These are phyloP conservation scores for Alauda arvensis DNA, from an alignment of 2,797 vertebrate genomes.

Conservation along the genomic window DNA sequence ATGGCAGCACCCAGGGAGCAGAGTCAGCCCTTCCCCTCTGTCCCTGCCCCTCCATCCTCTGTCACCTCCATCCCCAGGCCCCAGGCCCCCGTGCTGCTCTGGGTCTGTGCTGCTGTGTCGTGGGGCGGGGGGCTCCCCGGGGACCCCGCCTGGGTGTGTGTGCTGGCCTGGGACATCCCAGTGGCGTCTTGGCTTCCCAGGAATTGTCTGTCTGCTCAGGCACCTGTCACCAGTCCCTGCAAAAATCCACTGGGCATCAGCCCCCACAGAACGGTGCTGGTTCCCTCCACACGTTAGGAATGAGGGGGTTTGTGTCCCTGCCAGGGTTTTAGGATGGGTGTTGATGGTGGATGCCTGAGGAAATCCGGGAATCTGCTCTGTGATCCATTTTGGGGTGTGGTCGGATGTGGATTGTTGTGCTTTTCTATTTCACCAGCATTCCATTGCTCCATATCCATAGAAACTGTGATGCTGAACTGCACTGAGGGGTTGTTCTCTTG, in stretches of 20 bases:
- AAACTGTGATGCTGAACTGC: not conserved
- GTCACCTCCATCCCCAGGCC: not conserved
- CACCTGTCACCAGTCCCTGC: not conserved
- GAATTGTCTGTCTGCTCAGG: not conserved
- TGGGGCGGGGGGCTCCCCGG: not conserved
- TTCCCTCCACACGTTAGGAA: not conserved
- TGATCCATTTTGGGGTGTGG: not conserved
- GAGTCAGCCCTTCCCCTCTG: not conserved
- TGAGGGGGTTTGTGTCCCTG: not conserved
- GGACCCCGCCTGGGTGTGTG: not conserved
- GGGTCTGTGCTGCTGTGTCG: not conserved
- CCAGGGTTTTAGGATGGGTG: not conserved
- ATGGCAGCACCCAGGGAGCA: accelerated
- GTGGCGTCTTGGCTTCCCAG: not conserved
- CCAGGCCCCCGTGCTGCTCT: not conserved
- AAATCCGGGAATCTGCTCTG: not conserved
- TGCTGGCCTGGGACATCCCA: not conserved
- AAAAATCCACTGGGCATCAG: not conserved
- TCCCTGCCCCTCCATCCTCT: not conserved
- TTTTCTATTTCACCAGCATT: not conserved
- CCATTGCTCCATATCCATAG: conserved; percentile 2
- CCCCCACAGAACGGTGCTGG: not conserved
- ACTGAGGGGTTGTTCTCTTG: not conserved
- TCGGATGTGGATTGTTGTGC: not conserved
- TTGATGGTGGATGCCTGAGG: not conserved